phyloP scores from a whole-genome alignment of 2,113 vertebrate genomes.

The Podocnemis expansa region DNA sequence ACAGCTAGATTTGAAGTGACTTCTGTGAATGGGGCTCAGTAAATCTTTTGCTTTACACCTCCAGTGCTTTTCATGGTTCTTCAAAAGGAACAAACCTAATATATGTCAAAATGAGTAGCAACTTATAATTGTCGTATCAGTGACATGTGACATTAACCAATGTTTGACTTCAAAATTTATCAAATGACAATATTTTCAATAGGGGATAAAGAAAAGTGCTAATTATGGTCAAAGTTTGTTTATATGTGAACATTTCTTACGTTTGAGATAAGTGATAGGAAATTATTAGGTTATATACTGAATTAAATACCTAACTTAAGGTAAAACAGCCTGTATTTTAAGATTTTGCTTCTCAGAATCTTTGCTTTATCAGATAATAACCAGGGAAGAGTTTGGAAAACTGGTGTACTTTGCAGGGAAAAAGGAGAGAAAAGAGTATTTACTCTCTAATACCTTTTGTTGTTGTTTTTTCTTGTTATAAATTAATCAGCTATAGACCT shows the following conservation, averaged over 20 bases:
- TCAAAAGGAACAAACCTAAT: not conserved
- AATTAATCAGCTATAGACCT: not conserved
- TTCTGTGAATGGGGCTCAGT: fast-evolving
- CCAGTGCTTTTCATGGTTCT: no score
- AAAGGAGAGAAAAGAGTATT: not conserved
- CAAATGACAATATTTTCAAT: not conserved
- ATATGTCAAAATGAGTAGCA: not conserved
- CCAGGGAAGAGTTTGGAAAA: not conserved
- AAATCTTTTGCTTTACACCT: not conserved
- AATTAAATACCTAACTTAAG: not conserved
- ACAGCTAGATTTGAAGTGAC: not conserved
- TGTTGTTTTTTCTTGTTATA: not conserved
- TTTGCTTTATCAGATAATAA: not conserved
- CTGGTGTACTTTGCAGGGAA: not conserved
- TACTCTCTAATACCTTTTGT: not conserved
- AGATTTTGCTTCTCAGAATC: not conserved
- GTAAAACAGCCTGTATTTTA: not conserved
- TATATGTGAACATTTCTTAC: not conserved
- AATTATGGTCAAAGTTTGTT: not conserved
- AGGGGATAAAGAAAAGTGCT: not conserved
- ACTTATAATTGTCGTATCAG: not conserved
- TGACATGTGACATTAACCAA: not conserved
- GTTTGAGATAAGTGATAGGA: not conserved
- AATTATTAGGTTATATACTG: not conserved
- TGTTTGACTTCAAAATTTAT: slow-evolving; percentile 6